phyloP scores from a whole-genome alignment of 2,888 invertebrate genomes.

The Chloroclystis v-ata region DNA sequence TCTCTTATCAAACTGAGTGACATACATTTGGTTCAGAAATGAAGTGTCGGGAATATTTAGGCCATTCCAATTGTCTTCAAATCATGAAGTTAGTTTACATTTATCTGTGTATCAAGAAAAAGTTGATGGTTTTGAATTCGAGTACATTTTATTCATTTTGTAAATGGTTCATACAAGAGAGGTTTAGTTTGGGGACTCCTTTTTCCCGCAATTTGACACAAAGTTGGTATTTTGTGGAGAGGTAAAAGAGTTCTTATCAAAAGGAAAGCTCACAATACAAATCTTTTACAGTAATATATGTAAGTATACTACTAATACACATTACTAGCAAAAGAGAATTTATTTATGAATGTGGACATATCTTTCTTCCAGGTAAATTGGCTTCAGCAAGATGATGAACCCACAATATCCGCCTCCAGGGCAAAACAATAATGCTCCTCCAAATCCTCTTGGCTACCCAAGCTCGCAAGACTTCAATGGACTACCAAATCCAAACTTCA shows the following conservation, averaged over 20 bases:
- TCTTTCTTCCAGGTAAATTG: conserved; percentile 40
- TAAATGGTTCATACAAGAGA: too few species aligned
- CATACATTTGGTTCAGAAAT: conserved; percentile 21
- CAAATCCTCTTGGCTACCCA: conserved; percentile 55
- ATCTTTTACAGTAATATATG: too few species aligned
- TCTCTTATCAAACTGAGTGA: conserved; percentile 25
- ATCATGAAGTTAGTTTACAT: background rate
- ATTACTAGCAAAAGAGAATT: too few species aligned
- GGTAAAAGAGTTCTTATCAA: too few species aligned
- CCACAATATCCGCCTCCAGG: conserved; percentile 71
- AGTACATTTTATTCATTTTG: too few species aligned
- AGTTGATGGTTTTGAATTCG: too few species aligned
- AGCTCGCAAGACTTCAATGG: conserved; percentile 64
- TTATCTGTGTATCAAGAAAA: too few species aligned
- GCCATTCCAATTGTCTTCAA: background rate
- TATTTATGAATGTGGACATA: background rate
- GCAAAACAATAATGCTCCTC: conserved; percentile 67
- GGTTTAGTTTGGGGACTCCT: too few species aligned
- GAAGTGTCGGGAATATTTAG: background rate
- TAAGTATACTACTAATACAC: too few species aligned
- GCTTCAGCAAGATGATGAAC: conserved; percentile 67
- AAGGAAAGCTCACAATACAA: too few species aligned
- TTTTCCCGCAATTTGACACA: too few species aligned
- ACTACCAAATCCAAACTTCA: conserved; percentile 62
- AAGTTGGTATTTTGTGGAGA: too few species aligned